Percentiles rank a stretch among this genome's conserved stretches.
Evolutionary conservation across 2,888 invertebrate genomes (phyloP).

Genomic region (Microplitis manilae): DNA sequence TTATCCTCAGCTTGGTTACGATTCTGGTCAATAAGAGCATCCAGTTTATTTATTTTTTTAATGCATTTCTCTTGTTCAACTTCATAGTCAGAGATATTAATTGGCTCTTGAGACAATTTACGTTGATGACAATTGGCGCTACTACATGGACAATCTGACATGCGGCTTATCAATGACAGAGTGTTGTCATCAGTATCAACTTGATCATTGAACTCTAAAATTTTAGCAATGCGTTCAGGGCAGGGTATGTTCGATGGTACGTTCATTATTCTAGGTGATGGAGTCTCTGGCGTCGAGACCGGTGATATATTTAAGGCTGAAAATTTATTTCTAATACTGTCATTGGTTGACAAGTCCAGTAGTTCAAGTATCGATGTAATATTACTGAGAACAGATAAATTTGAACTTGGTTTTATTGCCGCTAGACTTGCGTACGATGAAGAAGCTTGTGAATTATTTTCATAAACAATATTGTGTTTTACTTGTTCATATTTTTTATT

Average conservation of each 20-base stretch:
- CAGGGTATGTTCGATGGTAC: constrained; percentile 64
- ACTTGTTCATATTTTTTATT: neutral
- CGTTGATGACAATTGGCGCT: no score
- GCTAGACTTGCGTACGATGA: constrained; percentile 68
- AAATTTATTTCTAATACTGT: constrained; percentile 45
- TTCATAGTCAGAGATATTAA: no score
- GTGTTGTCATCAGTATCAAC: neutral
- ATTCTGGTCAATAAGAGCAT: no score
- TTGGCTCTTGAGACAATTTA: no score
- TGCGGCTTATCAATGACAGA: no score
- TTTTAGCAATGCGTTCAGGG: constrained; percentile 51
- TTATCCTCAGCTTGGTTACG: no score
- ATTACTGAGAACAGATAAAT: constrained; percentile 47
- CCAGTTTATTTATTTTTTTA: no score
- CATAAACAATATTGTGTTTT: constrained; percentile 49
- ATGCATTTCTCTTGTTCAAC: no score
- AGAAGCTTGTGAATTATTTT: constrained; percentile 65
- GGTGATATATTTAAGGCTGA: constrained; percentile 60
- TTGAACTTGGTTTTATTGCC: constrained; percentile 48
- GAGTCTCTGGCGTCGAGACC: constrained; percentile 68
- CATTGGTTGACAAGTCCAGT: constrained; percentile 61
- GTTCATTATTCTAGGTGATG: constrained; percentile 65
- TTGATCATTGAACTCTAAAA: constrained; percentile 49
- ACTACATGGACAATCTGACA: no score
- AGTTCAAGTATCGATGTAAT: constrained; percentile 65